Base-by-base conservation (phyloP, 2,113 vertebrate species). In the Orcinus orca region DNA sequence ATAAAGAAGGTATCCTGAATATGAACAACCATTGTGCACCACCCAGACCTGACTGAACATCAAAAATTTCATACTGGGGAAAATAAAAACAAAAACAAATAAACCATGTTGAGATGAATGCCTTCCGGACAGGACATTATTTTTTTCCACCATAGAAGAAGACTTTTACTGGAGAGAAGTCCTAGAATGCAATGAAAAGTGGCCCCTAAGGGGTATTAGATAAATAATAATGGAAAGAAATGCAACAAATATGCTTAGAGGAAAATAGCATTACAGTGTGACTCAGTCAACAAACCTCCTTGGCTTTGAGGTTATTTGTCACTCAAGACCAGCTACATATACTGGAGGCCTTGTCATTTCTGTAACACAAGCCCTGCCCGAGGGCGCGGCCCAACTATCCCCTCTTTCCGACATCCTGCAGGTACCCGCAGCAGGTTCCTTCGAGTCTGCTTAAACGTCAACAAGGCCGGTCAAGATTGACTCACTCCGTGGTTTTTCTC, bases 301-400 rank as follows among this genome's bases (percentile, higher is more conserved):
- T 62, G 53, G 62, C 15, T 38, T 4, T 63, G 33, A 89, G 53
- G 12, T 41, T 68, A 29, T 53, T 58, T 89, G 11, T 36, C 77
- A 62, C 31, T 62, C 41, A 14, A 82, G 14, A 31, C 47, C 25
- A 26, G 31, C 36, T 44, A 7, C 17, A 0, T 36, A 7, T 9
- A 0, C 11, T 8, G 1, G 31, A 20, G 14, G 1, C 23, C n/a
- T 44, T 41, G 17, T 4, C 38, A 38, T 21, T 74, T 8, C 2
- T 44, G 25, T 58, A 23, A 73, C 55, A 38, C n/a, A 33, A n/a
- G 29, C 21, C 44, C 36, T 21, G 58, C 36, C 41, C 0, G 3
- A 79, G 70, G 36, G 6, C 12, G 23, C 8, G 18, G 15, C 0
- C 5, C 38, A 44, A 25, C 20, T 25, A 9, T 8, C n/a, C 25